Evolutionary conservation across 2,797 vertebrate genomes (phyloP).

Genomic region (Phalanger gymnotis): DNA sequence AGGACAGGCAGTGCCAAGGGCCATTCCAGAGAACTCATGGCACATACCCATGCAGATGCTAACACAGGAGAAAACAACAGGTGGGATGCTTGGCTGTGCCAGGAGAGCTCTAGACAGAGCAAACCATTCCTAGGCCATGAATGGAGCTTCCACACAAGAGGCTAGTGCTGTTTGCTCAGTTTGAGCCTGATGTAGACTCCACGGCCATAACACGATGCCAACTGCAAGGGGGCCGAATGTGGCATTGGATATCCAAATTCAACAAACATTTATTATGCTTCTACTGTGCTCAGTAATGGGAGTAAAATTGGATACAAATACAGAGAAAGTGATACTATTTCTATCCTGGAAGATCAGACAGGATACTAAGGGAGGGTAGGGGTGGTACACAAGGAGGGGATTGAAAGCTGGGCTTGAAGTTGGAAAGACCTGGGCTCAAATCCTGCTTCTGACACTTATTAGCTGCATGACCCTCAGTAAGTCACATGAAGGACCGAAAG

Average conservation of each 20-base stretch:
- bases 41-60: slow-evolving; percentile 33
- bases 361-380: neutral
- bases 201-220: neutral
- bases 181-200: neutral
- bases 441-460: neutral
- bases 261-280: neutral
- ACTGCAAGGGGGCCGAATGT: neutral
- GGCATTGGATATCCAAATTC: neutral
- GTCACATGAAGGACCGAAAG: neutral
- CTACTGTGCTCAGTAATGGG: neutral
- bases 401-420: neutral
- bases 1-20: slow-evolving; percentile 52
- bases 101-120: slow-evolving; percentile 27
- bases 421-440: neutral
- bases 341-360: neutral
- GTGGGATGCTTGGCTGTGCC: slow-evolving; percentile 34
- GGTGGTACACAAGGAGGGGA: neutral
- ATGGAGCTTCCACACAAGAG: slow-evolving; percentile 40
- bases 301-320: neutral
- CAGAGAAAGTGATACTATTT: neutral
- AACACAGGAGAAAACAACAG: slow-evolving; percentile 35
- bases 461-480: neutral
- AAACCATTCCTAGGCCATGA: slow-evolving; percentile 1
- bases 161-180: slow-evolving; percentile 6
- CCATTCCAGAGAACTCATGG: slow-evolving; percentile 25